Percentiles rank a stretch among this genome's conserved stretches.
These are phyloP conservation scores for Limnephilus rhombicus DNA, from an alignment of 2,888 invertebrate genomes.

Conservation along the genomic window DNA sequence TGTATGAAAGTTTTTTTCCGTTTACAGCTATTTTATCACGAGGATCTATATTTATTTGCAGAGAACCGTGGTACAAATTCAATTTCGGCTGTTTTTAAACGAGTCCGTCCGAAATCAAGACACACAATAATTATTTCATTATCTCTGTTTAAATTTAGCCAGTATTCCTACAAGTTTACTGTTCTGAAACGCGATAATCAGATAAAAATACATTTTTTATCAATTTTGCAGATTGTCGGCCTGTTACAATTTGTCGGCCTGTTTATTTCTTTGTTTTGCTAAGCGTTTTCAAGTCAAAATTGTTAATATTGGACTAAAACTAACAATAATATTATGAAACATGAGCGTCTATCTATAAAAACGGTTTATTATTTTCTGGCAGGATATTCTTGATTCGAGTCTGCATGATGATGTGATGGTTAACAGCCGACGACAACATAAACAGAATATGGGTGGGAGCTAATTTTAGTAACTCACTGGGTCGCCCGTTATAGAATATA, in stretches of 20 bases:
- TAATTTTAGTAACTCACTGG: not conserved
- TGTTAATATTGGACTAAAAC: not conserved
- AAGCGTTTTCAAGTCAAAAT: not conserved
- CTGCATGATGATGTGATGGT: not conserved
- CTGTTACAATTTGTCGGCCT: too few species aligned
- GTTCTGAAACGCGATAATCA: not conserved
- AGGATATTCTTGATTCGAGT: not conserved
- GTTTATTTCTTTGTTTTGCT: not conserved
- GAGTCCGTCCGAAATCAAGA: not conserved
- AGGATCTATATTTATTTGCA: not conserved
- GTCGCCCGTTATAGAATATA: slow-evolving; percentile 38
- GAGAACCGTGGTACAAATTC: not conserved
- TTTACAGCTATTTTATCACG: not conserved
- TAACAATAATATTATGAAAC: not conserved
- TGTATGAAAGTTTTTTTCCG: not conserved
- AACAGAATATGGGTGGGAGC: not conserved
- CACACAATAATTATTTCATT: not conserved
- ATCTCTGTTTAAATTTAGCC: not conserved
- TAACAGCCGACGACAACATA: not conserved
- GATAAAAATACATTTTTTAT: not conserved
- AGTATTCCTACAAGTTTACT: not conserved
- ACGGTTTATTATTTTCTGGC: not conserved
- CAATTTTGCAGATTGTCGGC: not conserved
- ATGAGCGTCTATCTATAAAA: not conserved
- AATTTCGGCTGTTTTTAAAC: not conserved